Conservation (phyloP, 2,797 vertebrate species). For the Rhinatrema bivittatum region DNA sequence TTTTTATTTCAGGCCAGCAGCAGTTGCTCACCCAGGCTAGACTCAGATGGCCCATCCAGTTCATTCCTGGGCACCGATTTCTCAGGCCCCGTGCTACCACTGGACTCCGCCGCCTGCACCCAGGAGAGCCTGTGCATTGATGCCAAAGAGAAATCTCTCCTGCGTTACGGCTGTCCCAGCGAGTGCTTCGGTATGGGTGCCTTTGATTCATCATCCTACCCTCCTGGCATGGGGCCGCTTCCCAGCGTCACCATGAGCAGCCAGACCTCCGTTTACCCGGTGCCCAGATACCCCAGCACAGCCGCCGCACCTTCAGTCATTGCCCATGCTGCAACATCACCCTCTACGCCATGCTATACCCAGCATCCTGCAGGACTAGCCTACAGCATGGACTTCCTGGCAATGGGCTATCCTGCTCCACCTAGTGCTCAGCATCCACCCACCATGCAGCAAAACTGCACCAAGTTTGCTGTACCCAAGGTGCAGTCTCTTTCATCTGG, state of each 20-base stretch:
- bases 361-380: conserved; percentile 14
- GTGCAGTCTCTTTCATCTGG: conserved; percentile 23
- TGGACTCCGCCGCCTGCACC: background rate
- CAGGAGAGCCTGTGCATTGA: conserved; percentile 36
- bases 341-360: conserved; percentile 24
- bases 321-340: conserved; percentile 48
- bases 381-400: conserved; percentile 14
- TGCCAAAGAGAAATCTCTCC: conserved; percentile 47
- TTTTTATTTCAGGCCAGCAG: conserved; percentile 31
- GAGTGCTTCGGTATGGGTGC: conserved; percentile 51
- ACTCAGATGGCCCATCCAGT: conserved; percentile 12
- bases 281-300: conserved; percentile 37
- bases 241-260: conserved; percentile 22
- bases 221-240: conserved; percentile 23
- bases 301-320: conserved; percentile 47
- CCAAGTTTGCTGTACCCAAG: conserved; percentile 52
- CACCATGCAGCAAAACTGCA: conserved; percentile 10
- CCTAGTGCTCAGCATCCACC: conserved; percentile 21
- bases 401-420: conserved; percentile 23
- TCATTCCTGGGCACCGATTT: conserved; percentile 42
- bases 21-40: conserved; percentile 32
- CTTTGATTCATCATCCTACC: conserved; percentile 28
- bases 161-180: conserved; percentile 42
- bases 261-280: conserved; percentile 41
- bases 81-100: conserved; percentile 11